Base-by-base conservation (phyloP, 2,797 vertebrate species). In the Microctenopoma steveboyesi region DNA sequence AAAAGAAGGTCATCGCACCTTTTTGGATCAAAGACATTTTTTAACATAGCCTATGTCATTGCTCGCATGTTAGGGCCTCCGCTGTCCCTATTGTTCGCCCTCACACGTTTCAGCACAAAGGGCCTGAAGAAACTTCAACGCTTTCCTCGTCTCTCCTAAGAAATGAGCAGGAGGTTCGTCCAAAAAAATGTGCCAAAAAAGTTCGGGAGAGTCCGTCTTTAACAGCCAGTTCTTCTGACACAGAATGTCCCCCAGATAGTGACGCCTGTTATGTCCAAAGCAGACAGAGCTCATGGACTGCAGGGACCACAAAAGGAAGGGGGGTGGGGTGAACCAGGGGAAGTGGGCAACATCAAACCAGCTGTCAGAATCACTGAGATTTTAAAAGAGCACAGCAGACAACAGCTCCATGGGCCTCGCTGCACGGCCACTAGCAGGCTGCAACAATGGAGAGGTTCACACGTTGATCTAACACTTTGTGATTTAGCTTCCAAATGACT, bases 291-390 rank as follows among this genome's bases (percentile, higher is more conserved):
- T 37, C 64, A 64, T 71, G 70, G 70, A 79, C 77, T 48, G 57
- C n/a, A 1, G 61, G 69, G 72, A 66, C 60, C 30, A 18, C 4
- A 27, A 11, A 45, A 28, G 35, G 16, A 7, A 15, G 27, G 27
- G 33, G 25, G 7, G 27, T 3, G 52, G 43, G 25, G 54, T 64
- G 48, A 15, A 68, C 18, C 13, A 8, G n/a, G 69, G 64, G 65
- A 64, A 72, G 66, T 59, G 76, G 79, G 72, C 59, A 79, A 67
- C 84, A 84, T 85, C 72, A 72, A 88, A 84, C 83, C 81, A 78
- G 76, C 82, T 90, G 89, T 93, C 91, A 90, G 81, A 80, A 83
- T 81, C 75, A 78, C 78, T 90, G 86, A 87, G 79, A 73, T 83
- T 85, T 85, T 82, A 83, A 82, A 76, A 69, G 71, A 76, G 74